A percentile compares a stretch with the other conserved stretches of the same genome.
These are phyloP conservation scores for Agrotis puta DNA, from an alignment of 2,888 invertebrate genomes.

Conservation along the genomic window DNA sequence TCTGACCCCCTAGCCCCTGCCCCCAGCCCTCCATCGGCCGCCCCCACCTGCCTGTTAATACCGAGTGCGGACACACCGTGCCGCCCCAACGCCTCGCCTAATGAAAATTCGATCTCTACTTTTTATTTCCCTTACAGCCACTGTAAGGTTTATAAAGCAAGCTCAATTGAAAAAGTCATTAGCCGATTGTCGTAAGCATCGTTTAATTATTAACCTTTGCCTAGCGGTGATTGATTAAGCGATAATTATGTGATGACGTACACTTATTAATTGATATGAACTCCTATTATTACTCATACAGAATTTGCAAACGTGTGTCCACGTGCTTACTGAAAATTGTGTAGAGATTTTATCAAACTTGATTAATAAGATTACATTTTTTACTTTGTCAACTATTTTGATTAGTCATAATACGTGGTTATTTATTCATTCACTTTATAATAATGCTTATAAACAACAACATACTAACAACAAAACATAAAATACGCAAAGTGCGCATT, in stretches of 20 bases:
- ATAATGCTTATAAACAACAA: neutral
- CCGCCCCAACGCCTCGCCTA: slow-evolving; percentile 89
- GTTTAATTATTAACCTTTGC: slow-evolving; percentile 45
- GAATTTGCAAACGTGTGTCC: neutral
- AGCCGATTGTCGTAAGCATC: slow-evolving; percentile 45
- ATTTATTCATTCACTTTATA: neutral
- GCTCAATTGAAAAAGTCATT: slow-evolving; percentile 76
- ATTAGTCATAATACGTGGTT: neutral
- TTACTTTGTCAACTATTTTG: neutral
- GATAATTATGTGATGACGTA: slow-evolving; percentile 42
- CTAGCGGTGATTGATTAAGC: slow-evolving; percentile 38
- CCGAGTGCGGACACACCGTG: slow-evolving; percentile 84
- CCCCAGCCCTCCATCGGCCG: slow-evolving; percentile 41
- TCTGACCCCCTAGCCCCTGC: slow-evolving; percentile 55
- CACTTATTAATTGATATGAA: slow-evolving; percentile 25
- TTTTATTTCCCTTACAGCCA: slow-evolving; percentile 77
- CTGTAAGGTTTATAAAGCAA: slow-evolving; percentile 75
- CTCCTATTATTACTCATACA: neutral
- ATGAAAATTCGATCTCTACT: slow-evolving; percentile 89
- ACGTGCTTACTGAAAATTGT: neutral
- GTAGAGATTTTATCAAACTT: slow-evolving; percentile 10
- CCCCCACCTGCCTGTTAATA: slow-evolving; percentile 78
- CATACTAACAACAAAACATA: neutral
- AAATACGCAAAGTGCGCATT: neutral
- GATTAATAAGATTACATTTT: neutral